Evolutionary conservation across 2,797 vertebrate species (phyloP), one percentile per base, ranked within the genome.

Genomic region (Steatocranus sp.): DNA sequence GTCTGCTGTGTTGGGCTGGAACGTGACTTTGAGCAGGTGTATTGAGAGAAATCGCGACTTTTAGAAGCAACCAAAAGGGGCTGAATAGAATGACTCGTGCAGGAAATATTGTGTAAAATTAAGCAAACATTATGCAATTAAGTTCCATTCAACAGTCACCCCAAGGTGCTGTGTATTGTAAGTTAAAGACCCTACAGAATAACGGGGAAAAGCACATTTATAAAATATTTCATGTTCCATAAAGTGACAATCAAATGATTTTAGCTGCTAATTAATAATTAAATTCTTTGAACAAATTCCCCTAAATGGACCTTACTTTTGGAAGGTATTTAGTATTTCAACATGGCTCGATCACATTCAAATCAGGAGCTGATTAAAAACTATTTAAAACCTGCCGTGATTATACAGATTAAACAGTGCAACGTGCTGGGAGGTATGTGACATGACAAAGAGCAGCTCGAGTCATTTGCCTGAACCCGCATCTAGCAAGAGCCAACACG

Each of bases 321-420:
- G 36, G 20, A 68, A 25, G 36, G 12, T 25, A 25, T 15, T 68
- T 68, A 66, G 61, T 66, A 41, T 2, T 4, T 66, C 36, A 66
- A 15, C 36, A 41, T 15, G 61, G 30, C 56, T 61, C 4, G 0
- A 61, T 23, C 61, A 66, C 36, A 41, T 43, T 43, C 20, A 68
- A 43, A 68, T 68, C 20, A 25, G 63, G 1, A 43, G 20, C 38
- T 66, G 61, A 15, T 25, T 68, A 43, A 43, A 68, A 68, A 43
- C 1, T 43, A 0, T 43, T 43, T 0, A 10, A 25, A 17, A 25
- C 2, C 14, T 25, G 36, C 36, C 0, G 36, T 23, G 63, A 61
- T 34, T 61, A 12, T 12, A 61, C 30, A 34, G 30, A 34, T 34
- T 61, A 61, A 61, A 34, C 56, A 34, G 54, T 7, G 56, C 56